Conservation (phyloP, 2,113 vertebrate genomes). For the Rhagologus leucostigma region DNA sequence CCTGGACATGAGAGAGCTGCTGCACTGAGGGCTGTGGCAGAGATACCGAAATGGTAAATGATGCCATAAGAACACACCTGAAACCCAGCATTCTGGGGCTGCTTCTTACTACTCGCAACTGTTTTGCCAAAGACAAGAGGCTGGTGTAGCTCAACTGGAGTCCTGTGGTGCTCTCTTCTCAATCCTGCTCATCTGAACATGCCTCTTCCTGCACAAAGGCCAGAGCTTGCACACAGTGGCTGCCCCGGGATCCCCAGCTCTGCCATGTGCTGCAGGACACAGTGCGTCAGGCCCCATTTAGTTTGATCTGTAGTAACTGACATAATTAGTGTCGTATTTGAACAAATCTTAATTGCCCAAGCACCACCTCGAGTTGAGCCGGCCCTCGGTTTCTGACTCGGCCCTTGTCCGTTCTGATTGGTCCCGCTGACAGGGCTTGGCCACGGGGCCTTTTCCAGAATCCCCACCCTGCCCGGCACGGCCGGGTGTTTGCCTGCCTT, state of each 20-base stretch:
- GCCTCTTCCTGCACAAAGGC: neutral
- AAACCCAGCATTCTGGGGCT: neutral
- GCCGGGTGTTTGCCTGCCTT: neutral
- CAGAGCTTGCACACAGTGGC: neutral
- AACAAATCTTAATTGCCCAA: neutral
- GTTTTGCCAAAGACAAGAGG: neutral
- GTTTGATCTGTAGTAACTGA: neutral
- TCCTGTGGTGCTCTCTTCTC: neutral
- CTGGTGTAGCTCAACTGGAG: fast-evolving
- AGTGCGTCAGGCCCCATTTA: neutral
- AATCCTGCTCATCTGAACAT: fast-evolving
- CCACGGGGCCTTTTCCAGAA: neutral
- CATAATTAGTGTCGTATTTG: neutral
- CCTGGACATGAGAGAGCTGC: neutral
- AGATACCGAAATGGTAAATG: neutral
- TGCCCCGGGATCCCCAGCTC: neutral
- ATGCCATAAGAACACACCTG: neutral
- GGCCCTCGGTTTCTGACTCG: fast-evolving
- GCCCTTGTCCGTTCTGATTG: neutral
- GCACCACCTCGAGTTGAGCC: neutral
- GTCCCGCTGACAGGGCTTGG: neutral
- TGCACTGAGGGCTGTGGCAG: neutral
- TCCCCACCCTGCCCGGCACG: neutral
- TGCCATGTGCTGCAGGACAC: neutral
- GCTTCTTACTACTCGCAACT: fast-evolving